These are phyloP conservation scores for Platichthys stellatus DNA, from an alignment of 2,113 vertebrate genomes.

Conservation along the genomic window DNA sequence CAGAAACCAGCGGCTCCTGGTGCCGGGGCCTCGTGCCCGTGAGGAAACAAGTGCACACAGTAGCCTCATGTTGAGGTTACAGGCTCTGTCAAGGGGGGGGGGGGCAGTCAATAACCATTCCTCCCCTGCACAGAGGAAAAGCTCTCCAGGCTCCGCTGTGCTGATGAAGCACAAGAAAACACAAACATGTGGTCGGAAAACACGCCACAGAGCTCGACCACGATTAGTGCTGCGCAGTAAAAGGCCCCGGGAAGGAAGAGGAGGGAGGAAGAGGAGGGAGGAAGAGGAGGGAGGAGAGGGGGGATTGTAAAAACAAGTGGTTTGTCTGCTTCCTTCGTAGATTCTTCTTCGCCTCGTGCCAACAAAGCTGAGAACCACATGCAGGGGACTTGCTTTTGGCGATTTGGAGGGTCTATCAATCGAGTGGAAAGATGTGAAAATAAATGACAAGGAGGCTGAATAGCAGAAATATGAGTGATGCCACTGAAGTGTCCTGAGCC, in stretches of 20 bases:
- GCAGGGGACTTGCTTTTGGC: not conserved
- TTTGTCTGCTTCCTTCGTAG: no score
- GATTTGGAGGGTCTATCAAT: not conserved
- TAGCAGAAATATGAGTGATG: not conserved
- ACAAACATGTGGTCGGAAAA: no score
- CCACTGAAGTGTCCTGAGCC: not conserved
- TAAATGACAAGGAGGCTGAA: not conserved
- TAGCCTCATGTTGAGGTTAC: not conserved
- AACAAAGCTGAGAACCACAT: no score
- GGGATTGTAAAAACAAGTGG: not conserved
- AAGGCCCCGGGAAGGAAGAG: not conserved
- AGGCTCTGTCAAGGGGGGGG: not conserved
- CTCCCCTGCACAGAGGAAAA: no score
- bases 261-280: not conserved
- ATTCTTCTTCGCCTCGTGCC: no score
- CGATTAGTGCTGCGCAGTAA: no score
- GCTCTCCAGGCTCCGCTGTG: no score
- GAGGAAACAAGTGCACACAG: not conserved
- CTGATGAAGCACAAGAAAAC: no score
- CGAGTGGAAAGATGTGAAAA: not conserved
- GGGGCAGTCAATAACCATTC: no score
- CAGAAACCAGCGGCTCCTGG: not conserved
- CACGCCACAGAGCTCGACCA: no score
- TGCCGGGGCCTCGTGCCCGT: constrained; percentile 13
- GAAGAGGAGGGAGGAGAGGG: no score